Evolutionary conservation across 1,140 invertebrate genomes (phyloP).

Genomic region (Delia radicum): DNA sequence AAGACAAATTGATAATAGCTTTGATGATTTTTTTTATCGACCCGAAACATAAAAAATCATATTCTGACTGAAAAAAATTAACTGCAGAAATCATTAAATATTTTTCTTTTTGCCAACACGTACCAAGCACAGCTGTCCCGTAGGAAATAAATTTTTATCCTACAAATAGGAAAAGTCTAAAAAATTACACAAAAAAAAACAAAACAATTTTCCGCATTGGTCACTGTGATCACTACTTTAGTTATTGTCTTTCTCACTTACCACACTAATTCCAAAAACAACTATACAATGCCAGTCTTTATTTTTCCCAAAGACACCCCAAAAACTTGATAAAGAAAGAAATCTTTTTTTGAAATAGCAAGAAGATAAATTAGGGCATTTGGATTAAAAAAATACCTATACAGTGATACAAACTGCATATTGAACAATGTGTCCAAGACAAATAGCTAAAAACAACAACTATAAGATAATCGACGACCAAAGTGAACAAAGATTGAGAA

Average conservation of each 20-base stretch:
- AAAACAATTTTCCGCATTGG: slow-evolving; percentile 16
- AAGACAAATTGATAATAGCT: neutral
- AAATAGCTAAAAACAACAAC: neutral
- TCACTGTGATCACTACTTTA: neutral
- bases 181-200: neutral
- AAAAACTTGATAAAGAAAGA: neutral
- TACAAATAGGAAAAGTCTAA: neutral
- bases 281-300: neutral
- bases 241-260: neutral
- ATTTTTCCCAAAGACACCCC: too few relatives aligned
- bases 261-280: neutral
- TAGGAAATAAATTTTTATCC: neutral
- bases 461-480: neutral
- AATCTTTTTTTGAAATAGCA: neutral
- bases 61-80: neutral
- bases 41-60: neutral
- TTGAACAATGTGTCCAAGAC: neutral
- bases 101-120: neutral
- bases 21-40: neutral
- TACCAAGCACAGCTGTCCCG: neutral
- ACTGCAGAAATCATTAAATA: neutral
- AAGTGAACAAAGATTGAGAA: slow-evolving; percentile 25
- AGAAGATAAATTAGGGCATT: slow-evolving; percentile 30
- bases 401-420: neutral
- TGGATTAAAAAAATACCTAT: slow-evolving; percentile 7